Evolutionary conservation across 2,888 invertebrate species (phyloP).

Genomic region (Halocaridina rubra): DNA sequence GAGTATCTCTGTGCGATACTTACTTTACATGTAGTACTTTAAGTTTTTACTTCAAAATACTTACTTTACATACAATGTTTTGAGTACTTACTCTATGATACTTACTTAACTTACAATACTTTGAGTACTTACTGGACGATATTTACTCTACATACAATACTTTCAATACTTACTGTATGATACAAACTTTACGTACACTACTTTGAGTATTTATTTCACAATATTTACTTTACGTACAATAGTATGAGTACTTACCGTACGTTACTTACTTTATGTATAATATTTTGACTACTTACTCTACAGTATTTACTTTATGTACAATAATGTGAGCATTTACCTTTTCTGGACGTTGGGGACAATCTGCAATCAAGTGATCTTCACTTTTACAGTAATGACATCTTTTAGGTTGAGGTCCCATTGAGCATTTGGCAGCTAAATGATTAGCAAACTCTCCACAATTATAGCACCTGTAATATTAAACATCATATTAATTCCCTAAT

Average conservation of each 20-base stretch:
- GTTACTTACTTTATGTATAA: slow-evolving; percentile 10
- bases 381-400: slow-evolving; percentile 91
- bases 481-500: no score
- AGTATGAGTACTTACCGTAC: not conserved
- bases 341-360: slow-evolving; percentile 79
- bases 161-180: not conserved
- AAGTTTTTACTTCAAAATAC: slow-evolving; percentile 31
- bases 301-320: not conserved
- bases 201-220: no score
- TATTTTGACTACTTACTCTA: no score
- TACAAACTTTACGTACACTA: not conserved
- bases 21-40: not conserved
- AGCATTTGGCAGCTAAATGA: slow-evolving; percentile 91
- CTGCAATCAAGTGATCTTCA: slow-evolving; percentile 88
- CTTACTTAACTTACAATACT: no score
- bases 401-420: slow-evolving; percentile 88
- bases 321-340: slow-evolving; percentile 16
- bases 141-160: not conserved
- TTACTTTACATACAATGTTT: no score
- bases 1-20: no score
- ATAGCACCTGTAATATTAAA: slow-evolving; percentile 78
- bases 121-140: not conserved
- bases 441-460: slow-evolving; percentile 94
- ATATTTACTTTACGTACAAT: not conserved
- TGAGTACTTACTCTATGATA: not conserved